These are phyloP conservation scores for Sebastes diploproa DNA, from an alignment of 2,797 vertebrate species.

Conservation along the genomic window DNA sequence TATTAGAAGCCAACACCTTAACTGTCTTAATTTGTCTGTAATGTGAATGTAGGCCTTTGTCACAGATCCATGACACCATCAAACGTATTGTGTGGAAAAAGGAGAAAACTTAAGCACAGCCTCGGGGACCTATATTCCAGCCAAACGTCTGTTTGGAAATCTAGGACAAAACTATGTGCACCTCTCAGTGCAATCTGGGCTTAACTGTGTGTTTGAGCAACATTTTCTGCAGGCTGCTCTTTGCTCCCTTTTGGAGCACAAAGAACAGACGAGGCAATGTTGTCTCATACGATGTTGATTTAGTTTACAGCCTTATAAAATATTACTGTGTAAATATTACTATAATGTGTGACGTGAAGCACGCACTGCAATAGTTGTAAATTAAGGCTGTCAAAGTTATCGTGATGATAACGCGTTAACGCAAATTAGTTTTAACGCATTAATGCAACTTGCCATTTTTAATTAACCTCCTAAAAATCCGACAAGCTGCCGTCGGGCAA, in stretches of 20 bases:
- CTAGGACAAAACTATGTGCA: slow-evolving; percentile 61
- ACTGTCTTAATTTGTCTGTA: slow-evolving; percentile 13
- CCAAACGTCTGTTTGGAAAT: slow-evolving; percentile 60
- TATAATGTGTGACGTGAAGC: background rate
- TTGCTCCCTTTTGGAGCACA: slow-evolving; percentile 17
- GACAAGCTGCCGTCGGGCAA: too few relatives aligned
- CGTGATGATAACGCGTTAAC: too few relatives aligned
- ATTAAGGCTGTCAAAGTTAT: background rate
- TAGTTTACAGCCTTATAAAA: background rate
- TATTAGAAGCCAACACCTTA: slow-evolving; percentile 1
- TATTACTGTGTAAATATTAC: background rate
- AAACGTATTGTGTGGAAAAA: slow-evolving; percentile 36
- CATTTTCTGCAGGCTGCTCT: slow-evolving; percentile 16
- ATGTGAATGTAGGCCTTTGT: slow-evolving; percentile 45
- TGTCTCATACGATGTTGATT: slow-evolving; percentile 30
- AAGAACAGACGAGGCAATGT: slow-evolving; percentile 42
- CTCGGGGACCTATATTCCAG: slow-evolving; percentile 39
- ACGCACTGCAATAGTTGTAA: background rate
- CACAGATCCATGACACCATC: slow-evolving; percentile 37
- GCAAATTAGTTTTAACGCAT: too few relatives aligned
- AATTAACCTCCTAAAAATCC: too few relatives aligned
- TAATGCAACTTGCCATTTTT: too few relatives aligned
- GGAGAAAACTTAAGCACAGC: slow-evolving; percentile 17
- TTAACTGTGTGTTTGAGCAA: slow-evolving; percentile 44
- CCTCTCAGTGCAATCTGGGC: slow-evolving; percentile 36